Conservation (phyloP, 2,888 invertebrate species). For the Epistrophella euchroma region DNA sequence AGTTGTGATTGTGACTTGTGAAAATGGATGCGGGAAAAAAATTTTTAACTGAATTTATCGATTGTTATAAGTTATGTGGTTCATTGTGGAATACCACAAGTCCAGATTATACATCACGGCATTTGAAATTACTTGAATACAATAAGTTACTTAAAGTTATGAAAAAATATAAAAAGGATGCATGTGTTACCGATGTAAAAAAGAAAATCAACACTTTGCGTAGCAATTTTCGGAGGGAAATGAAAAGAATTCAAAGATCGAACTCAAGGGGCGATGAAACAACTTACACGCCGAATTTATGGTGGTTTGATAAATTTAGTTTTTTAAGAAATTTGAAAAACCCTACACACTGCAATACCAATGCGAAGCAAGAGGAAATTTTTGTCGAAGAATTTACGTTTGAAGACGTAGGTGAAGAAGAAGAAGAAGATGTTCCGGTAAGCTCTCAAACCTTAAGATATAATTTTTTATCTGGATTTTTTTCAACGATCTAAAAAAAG, state of each 20-base stretch:
- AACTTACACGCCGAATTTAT: constrained; percentile 2
- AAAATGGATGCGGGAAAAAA: constrained; percentile 3
- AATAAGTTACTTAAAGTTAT: not conserved
- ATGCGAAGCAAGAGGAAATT: not conserved
- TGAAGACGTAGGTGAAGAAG: not conserved
- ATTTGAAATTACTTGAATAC: not conserved
- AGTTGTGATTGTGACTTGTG: not conserved
- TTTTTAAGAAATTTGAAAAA: constrained; percentile 16
- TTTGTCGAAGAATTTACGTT: not conserved
- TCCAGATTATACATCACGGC: not conserved
- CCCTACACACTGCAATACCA: not conserved
- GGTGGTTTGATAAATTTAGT: constrained; percentile 19
- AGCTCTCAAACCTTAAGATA: not conserved
- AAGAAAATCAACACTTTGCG: constrained; percentile 37
- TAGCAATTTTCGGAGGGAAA: constrained; percentile 18
- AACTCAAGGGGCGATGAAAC: too few species aligned
- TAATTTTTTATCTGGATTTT: too few species aligned
- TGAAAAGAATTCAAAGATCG: not conserved
- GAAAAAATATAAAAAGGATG: constrained; percentile 28
- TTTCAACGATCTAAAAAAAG: too few species aligned
- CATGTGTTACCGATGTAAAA: not conserved
- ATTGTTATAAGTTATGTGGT: not conserved
- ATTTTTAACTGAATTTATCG: constrained; percentile 21
- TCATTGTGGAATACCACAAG: not conserved
- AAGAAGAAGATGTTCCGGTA: not conserved